These are phyloP conservation scores for Coreius guichenoti DNA, from an alignment of 2,797 vertebrate genomes.

Conservation along the genomic window DNA sequence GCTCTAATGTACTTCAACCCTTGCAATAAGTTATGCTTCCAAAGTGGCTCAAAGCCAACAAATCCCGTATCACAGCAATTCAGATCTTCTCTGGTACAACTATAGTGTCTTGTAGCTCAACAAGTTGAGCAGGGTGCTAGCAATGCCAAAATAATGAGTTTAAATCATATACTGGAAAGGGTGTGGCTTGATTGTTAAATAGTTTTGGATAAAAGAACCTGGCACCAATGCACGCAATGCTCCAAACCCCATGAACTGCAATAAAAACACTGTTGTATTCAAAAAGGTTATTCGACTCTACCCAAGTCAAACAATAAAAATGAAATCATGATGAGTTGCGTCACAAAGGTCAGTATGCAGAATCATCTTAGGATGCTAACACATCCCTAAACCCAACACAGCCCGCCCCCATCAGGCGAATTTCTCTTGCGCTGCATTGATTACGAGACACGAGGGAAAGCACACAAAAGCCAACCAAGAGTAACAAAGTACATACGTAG, in stretches of 20 bases:
- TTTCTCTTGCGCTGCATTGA: slow-evolving; percentile 28
- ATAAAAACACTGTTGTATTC: background rate
- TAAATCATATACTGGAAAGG: background rate
- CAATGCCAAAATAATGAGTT: background rate
- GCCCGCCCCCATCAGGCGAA: slow-evolving; percentile 50
- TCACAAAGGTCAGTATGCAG: background rate
- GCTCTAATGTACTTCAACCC: slow-evolving; percentile 43
- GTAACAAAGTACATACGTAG: slow-evolving; percentile 50
- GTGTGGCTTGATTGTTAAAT: background rate
- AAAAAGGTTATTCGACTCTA: background rate
- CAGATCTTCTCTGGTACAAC: background rate
- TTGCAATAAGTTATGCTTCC: slow-evolving; percentile 27
- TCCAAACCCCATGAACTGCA: background rate
- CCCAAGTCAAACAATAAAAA: background rate
- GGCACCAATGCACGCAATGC: background rate
- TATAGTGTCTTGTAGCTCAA: too few species aligned
- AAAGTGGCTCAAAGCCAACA: background rate
- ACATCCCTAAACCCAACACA: slow-evolving; percentile 33
- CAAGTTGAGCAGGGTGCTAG: background rate
- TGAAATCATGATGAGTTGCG: background rate
- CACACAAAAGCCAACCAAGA: slow-evolving; percentile 11
- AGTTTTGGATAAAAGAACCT: background rate
- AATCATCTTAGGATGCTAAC: slow-evolving; percentile 34
- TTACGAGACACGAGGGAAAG: slow-evolving; percentile 25
- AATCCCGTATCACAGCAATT: background rate